A percentile compares a stretch with the other conserved stretches of the same genome.
Conservation (phyloP, 2,888 invertebrate genomes). For the Rotaria macrura region DNA sequence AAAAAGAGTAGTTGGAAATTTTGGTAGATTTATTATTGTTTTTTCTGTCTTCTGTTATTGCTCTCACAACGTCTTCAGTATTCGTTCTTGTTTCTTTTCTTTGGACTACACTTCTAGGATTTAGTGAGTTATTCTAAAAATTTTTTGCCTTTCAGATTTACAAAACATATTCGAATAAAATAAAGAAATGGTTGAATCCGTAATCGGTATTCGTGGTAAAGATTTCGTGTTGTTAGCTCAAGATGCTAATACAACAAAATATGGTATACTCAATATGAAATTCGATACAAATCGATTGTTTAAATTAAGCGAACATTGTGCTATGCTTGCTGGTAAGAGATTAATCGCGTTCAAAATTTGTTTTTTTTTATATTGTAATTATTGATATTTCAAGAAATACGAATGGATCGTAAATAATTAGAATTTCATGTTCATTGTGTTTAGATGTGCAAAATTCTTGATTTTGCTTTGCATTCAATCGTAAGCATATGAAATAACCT, state of each 20-base stretch:
- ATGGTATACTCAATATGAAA: slow-evolving; percentile 14
- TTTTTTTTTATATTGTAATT: too few relatives aligned
- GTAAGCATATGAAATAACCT: too few relatives aligned
- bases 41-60: not conserved
- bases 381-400: too few relatives aligned
- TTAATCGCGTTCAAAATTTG: too few relatives aligned
- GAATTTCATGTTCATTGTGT: too few relatives aligned
- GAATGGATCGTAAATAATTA: too few relatives aligned
- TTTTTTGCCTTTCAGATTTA: too few relatives aligned
- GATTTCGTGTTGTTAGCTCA: slow-evolving; percentile 84
- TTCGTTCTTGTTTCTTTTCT: not conserved
- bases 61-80: not conserved
- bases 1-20: not conserved
- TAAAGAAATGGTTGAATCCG: slow-evolving; percentile 58
- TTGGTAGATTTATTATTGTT: not conserved
- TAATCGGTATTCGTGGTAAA: slow-evolving; percentile 78
- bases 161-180: too few relatives aligned
- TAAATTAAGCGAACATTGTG: slow-evolving; percentile 13
- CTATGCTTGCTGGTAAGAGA: not conserved
- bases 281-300: slow-evolving; percentile 16
- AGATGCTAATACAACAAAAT: slow-evolving; percentile 60
- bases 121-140: too few relatives aligned
- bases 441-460: too few relatives aligned
- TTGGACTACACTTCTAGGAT: not conserved
- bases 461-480: too few relatives aligned